These are phyloP conservation scores for Limnephilus marmoratus DNA, from an alignment of 2,888 invertebrate genomes.

Conservation along the genomic window DNA sequence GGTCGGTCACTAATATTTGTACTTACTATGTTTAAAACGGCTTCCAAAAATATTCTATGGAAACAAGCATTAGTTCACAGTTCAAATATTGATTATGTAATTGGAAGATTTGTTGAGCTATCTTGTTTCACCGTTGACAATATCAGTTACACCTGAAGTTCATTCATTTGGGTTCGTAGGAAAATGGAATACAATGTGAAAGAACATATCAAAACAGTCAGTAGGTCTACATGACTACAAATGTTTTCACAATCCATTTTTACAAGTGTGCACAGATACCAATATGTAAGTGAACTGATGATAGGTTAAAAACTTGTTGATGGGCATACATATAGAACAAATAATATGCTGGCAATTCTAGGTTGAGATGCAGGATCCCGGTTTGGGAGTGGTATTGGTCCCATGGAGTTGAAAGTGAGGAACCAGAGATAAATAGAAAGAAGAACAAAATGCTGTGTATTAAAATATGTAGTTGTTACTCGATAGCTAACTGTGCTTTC, in stretches of 20 bases:
- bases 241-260: background rate
- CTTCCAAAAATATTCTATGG: conserved; percentile 19
- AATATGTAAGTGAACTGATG: background rate
- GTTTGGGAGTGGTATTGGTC: background rate
- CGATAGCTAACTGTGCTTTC: background rate
- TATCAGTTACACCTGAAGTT: background rate
- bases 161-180: background rate
- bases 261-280: background rate
- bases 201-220: background rate
- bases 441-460: background rate
- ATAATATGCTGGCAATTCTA: background rate
- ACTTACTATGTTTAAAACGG: background rate
- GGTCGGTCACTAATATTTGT: background rate
- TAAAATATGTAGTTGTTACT: background rate
- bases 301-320: background rate
- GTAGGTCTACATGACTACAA: background rate
- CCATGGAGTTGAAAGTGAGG: background rate
- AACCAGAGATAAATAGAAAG: background rate
- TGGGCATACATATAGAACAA: background rate
- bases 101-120: background rate
- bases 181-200: background rate
- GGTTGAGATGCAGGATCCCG: background rate
- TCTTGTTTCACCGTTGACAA: background rate
- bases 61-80: conserved; percentile 29
- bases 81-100: background rate